phyloP scores from a whole-genome alignment of 2,113 vertebrate species.

The Carettochelys insculpta region DNA sequence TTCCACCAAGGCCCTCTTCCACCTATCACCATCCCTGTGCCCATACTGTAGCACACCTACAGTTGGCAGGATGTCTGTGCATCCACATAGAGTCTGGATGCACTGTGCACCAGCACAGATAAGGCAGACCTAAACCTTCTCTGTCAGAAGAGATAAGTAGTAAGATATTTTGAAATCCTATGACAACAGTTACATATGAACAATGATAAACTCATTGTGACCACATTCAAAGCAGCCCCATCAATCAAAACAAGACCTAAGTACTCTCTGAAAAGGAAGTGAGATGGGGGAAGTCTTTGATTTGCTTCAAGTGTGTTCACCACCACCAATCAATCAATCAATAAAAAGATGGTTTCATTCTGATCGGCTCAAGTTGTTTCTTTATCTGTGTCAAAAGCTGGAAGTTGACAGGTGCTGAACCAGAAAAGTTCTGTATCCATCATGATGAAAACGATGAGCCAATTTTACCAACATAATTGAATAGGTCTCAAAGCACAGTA shows the following conservation, averaged over 20 bases:
- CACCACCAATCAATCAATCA: not conserved
- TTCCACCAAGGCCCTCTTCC: not conserved
- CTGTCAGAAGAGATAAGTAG: not conserved
- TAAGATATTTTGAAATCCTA: not conserved
- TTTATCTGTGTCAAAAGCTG: not conserved
- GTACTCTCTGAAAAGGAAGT: not conserved
- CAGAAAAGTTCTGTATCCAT: not conserved
- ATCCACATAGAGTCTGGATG: not conserved
- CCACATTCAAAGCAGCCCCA: not conserved
- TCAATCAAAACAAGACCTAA: not conserved
- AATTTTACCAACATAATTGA: not conserved
- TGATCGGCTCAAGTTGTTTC: not conserved
- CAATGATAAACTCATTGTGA: not conserved
- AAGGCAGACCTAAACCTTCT: not conserved
- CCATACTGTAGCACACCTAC: not conserved
- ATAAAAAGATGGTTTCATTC: not conserved
- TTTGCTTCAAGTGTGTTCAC: not conserved
- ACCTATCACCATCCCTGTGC: not conserved
- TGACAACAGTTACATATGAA: not conserved
- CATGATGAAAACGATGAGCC: not conserved
- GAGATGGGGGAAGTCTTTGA: not conserved
- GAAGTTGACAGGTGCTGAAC: not conserved
- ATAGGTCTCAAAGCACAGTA: not conserved
- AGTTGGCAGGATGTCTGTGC: not conserved
- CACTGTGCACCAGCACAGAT: not conserved